Base-by-base conservation (phyloP, 2,113 vertebrate species). In the Pseudorasbora parva region DNA sequence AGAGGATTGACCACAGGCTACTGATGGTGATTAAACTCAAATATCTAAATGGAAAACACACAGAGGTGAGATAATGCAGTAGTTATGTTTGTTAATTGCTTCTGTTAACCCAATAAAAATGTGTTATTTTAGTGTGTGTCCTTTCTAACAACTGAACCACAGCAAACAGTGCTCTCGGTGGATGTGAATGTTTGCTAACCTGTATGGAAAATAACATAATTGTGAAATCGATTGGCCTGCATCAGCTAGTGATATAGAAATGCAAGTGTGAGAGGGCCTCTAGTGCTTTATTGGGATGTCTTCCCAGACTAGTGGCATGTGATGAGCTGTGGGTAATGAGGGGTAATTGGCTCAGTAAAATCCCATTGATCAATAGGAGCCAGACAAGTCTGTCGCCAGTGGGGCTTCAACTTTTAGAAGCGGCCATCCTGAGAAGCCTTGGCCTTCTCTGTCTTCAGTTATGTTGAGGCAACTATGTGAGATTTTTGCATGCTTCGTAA, bases 341-440 rank as follows among this genome's bases (percentile, higher is more conserved):
- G 81, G 84, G 82, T 88, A 88, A 90, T 87, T 87, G 83, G 80
- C 85, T 82, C 64, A 59, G 54, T 82, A 73, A 83, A 72, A 73
- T 69, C 19, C 30, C 74, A 25, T 86, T 87, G 90, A 92, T 94
- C 90, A 86, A 91, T 92, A 90, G 73, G 12, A 88, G 88, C 88
- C 87, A 74, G 87, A 47, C 73, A 79, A 59, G 57, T 78, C 45
- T 59, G 11, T 60, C 83, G 74, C 33, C 15, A 25, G 60, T n/a
- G 51, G 41, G 69, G 76, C 60, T 68, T 79, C 43, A n/a, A 62
- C 45, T 54, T 81, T 56, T 10, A 75, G 69, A 81, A 64, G 27
- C 10, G 21, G 25, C 33, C 37, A 62, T 62, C 57, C 30, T 2
- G 74, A 56, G n/a, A n/a, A 72, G 11, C 69, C 51, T 37, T 76